Base-by-base conservation (phyloP, 2,888 invertebrate genomes). In the Eilema caniola region DNA sequence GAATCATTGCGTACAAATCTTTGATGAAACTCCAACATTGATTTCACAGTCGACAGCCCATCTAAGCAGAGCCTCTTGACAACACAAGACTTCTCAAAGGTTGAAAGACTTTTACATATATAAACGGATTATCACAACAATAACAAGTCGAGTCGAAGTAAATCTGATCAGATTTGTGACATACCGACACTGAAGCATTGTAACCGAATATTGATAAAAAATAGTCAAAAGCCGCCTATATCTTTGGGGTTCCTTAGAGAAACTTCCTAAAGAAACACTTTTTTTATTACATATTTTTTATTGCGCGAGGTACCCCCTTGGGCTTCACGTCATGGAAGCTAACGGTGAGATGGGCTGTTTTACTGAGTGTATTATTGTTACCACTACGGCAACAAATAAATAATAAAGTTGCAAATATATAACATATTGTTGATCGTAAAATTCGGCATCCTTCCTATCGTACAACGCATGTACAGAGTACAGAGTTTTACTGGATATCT, bases 111-210 rank as follows among this genome's bases (percentile, higher is more conserved):
- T 37, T 63, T 25, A 64, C 24, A 64, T 71, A 64, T 62, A 25
- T 79, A 83, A 82, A 80, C 72, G 75, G 83, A 82, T 82, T 82
- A 78, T 20, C 33, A n/a, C 11, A 64, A 83, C 78, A 82, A 83
- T 71, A 53, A 61, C 53, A 37, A 11, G 12, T 59, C 70, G 70
- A 70, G 31, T 74, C 67, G 63, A 25, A 25, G 60, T 3, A 66
- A 28, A 80, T 79, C 72, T 71, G 79, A 83, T 80, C 66, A 62
- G 74, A 73, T 77, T 77, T 74, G 63, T 65, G 53, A 72, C 72
- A 69, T 62, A 31, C 62, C 69, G 69, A 77, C 72, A 72, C 59
- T 61, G 67, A 28, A 8, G 60, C 28, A 25, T 72, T 72, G 67
- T 73, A 62, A 57, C 41, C 24, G 60, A 68, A 72, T 69, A 71